These are phyloP conservation scores for Calyptomena viridis DNA, from an alignment of 2,113 vertebrate genomes.

Conservation along the genomic window DNA sequence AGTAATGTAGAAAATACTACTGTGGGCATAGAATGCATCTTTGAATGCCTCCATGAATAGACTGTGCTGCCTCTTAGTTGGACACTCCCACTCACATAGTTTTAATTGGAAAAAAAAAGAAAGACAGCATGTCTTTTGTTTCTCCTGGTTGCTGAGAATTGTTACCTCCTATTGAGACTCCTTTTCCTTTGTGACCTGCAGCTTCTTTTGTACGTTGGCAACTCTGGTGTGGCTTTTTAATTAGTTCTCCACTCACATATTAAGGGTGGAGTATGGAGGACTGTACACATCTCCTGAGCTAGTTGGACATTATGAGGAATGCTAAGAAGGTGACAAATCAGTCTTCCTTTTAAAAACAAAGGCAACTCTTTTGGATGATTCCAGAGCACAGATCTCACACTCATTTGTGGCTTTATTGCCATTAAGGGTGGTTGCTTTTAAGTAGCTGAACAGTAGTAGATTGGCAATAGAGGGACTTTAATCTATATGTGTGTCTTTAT, in stretches of 20 bases:
- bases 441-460: background rate
- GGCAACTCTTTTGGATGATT: background rate
- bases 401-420: background rate
- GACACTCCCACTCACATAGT: background rate
- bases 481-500: accelerated
- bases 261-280: background rate
- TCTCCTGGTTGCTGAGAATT: background rate
- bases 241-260: background rate
- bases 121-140: background rate
- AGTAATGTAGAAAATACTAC: background rate
- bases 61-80: background rate
- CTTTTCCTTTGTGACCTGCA: background rate
- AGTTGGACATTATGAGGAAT: background rate
- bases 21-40: background rate
- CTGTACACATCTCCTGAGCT: background rate
- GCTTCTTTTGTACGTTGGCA: background rate
- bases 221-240: background rate
- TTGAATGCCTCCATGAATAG: background rate
- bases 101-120: background rate
- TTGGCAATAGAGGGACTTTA: background rate
- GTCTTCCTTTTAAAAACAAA: background rate
- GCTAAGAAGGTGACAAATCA: background rate
- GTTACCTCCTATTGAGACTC: background rate
- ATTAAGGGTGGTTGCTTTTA: background rate
- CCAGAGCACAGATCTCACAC: background rate